A percentile compares a stretch with the other conserved stretches of the same genome.
phyloP scores from a whole-genome alignment of 2,797 vertebrate species.

The Poliocrania exsul region DNA sequence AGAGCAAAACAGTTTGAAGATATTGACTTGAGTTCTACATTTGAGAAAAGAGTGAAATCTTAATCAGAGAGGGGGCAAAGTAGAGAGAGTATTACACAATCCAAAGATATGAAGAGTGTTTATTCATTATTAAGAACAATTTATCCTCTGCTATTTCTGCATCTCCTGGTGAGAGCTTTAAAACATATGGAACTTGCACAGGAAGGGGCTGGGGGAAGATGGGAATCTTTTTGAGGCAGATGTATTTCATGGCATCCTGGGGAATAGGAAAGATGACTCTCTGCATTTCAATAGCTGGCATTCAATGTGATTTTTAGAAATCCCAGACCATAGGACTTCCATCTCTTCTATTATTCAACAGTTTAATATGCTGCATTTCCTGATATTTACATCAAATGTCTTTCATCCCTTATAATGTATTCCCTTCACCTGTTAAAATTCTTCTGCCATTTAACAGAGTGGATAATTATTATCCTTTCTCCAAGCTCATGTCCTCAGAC shows the following conservation, averaged over 20 bases:
- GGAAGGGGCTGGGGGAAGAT: background rate
- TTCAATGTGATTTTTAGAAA: background rate
- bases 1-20: background rate
- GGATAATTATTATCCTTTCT: background rate
- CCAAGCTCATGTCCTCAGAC: background rate
- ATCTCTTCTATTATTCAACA: conserved; percentile 15
- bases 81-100: background rate
- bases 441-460: background rate
- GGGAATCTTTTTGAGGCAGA: background rate
- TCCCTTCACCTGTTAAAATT: background rate
- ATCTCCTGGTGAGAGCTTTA: background rate
- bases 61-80: background rate
- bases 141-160: conserved; percentile 33
- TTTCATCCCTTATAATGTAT: background rate
- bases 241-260: background rate
- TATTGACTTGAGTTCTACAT: background rate
- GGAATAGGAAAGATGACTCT: background rate
- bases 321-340: background rate
- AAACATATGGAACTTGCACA: background rate
- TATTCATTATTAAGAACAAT: conserved; percentile 13
- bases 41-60: conserved; percentile 2
- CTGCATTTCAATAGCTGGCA: background rate
- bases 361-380: background rate
- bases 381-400: conserved; percentile 23
- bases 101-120: background rate